phyloP scores from a whole-genome alignment of 2,888 invertebrate species.

The Napeogenes sylphis region DNA sequence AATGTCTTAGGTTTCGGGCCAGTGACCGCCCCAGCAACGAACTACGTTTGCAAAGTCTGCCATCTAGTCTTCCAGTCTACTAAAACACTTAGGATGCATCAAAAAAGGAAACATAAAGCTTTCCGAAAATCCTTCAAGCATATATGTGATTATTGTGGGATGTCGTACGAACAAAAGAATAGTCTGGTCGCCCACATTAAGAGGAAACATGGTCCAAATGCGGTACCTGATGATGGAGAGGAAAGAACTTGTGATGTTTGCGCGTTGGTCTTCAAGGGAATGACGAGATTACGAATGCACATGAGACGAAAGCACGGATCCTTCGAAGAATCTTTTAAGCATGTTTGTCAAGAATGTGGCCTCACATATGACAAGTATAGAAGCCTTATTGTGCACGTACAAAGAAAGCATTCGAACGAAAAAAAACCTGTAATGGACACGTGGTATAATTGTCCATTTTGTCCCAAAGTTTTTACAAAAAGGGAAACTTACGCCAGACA shows the following conservation, averaged over 20 bases:
- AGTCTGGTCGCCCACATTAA: constrained; percentile 64
- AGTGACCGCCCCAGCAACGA: constrained; percentile 21
- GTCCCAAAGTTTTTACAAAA: constrained; percentile 59
- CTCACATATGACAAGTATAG: constrained; percentile 65
- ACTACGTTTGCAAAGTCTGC: constrained; percentile 60
- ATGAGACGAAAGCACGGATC: constrained; percentile 66
- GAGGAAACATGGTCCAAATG: constrained; percentile 60
- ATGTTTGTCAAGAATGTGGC: constrained; percentile 59
- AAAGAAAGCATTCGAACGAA: constrained; percentile 54
- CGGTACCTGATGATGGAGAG: constrained; percentile 49
- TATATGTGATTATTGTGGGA: constrained; percentile 61
- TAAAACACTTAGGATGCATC: constrained; percentile 60
- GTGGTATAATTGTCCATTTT: constrained; percentile 64
- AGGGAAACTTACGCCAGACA: constrained; percentile 66
- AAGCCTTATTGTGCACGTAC: constrained; percentile 61
- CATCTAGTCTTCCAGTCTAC: constrained; percentile 63
- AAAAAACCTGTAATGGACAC: constrained; percentile 46
- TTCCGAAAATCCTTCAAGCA: constrained; percentile 56
- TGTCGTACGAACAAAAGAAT: constrained; percentile 65
- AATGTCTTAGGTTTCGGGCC: constrained; percentile 33
- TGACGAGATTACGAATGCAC: constrained; percentile 59
- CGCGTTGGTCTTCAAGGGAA: constrained; percentile 66
- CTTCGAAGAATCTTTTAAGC: constrained; percentile 59
- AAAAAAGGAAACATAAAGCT: constrained; percentile 59
- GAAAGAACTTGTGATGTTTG: constrained; percentile 65